Conservation (phyloP, 2,888 invertebrate species). For the Nudaria mundana region DNA sequence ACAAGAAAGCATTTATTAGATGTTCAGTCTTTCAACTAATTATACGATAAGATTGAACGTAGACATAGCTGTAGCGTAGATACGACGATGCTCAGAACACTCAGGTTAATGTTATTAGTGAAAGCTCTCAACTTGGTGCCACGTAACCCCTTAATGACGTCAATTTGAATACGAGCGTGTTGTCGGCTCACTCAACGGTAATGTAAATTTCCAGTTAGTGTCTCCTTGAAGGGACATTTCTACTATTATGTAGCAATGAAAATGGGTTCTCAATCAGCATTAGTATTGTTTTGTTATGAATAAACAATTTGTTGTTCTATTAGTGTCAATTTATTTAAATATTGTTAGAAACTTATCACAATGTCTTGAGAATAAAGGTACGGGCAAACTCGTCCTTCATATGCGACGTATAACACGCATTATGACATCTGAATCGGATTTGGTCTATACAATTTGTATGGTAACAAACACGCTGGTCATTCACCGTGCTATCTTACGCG, state of each 20-base stretch:
- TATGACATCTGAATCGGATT: no score
- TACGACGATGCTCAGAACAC: neutral
- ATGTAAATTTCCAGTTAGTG: conserved; percentile 56
- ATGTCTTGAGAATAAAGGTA: no score
- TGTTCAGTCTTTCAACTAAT: no score
- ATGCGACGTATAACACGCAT: no score
- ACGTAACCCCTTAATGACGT: conserved; percentile 56
- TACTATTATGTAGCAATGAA: conserved; percentile 55
- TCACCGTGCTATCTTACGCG: no score
- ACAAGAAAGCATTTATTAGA: no score
- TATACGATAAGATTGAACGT: neutral
- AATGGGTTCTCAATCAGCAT: conserved; percentile 58
- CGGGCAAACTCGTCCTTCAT: no score
- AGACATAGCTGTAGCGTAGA: conserved; percentile 1
- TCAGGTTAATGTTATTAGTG: conserved; percentile 31
- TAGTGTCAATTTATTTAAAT: conserved; percentile 30
- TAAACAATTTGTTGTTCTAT: conserved; percentile 38
- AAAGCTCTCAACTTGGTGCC: conserved; percentile 38
- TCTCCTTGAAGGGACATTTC: conserved; percentile 47
- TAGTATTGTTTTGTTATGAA: conserved; percentile 37
- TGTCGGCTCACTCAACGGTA: conserved; percentile 47
- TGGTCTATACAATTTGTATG: conserved; percentile 11
- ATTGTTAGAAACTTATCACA: conserved; percentile 12
- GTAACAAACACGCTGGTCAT: no score
- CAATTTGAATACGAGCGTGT: conserved; percentile 63